Evolutionary conservation across 2,888 invertebrate species (phyloP), one percentile per base, ranked within the genome.

Genomic region (Lydus trimaculatus): DNA sequence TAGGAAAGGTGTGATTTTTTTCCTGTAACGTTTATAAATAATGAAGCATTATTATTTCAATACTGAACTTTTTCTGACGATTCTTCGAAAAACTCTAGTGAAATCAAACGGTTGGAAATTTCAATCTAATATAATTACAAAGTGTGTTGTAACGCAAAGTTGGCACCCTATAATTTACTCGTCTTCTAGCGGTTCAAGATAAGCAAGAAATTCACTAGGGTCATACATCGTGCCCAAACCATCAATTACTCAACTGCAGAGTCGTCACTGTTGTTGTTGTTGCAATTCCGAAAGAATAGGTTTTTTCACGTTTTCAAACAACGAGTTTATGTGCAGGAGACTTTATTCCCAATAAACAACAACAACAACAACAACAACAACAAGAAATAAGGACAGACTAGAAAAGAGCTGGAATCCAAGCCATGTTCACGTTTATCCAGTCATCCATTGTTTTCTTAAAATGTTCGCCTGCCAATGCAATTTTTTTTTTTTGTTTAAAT

Each of bases 351-450:
- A 56, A 25, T 25, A 56, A 56, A 25, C 13, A 56, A 56, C 25
- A 56, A 56, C 13, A 17, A 48, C 6, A 48, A 48, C 7, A 48
- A 48, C 48, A 48, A 48, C 39, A 43, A 33, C 33, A 33, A 33
- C 33, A 33, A 33, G 1, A 33, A 36, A 43, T 17, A 43, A 43
- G 17, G 11, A n/a, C 8, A 20, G 20, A 56, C 25, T 56, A 56
- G 56, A 56, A 56, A 56, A 56, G 23, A 25, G 56, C 25, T 65
- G 65, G 69, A 69, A 65, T 69, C 66, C 43, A 56, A 69, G 69
- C 60, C 69, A 69, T 69, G 69, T 69, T 69, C 66, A 69, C 66
- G 66, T 69, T 69, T 63, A 69, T 69, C 69, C 59, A 65, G 60
- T 64, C 66, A 65, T 64, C 67, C 70, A 70, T 70, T 70, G 70